Percentiles rank a stretch among this genome's conserved stretches.
phyloP scores from a whole-genome alignment of 2,797 vertebrate genomes.

The Knipowitschia caucasica region DNA sequence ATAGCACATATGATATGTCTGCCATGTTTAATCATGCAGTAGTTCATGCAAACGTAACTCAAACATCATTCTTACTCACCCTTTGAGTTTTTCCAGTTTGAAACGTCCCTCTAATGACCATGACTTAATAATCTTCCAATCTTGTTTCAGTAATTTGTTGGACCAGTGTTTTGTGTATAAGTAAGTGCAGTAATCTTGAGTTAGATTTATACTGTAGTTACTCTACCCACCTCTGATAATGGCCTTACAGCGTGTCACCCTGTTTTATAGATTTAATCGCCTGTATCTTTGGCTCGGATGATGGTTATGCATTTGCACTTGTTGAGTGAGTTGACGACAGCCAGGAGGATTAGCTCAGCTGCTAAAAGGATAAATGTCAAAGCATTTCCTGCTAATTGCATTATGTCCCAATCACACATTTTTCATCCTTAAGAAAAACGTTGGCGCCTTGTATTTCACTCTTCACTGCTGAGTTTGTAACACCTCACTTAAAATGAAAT shows the following conservation, averaged over 20 bases:
- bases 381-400: slow-evolving; percentile 33
- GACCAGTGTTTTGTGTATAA: background rate
- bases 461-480: slow-evolving; percentile 1
- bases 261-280: slow-evolving; percentile 38
- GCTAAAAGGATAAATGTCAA: slow-evolving; percentile 22
- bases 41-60: no score
- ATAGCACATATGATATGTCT: no score
- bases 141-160: background rate
- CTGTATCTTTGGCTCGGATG: slow-evolving; percentile 26
- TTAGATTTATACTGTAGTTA: background rate
- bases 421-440: slow-evolving; percentile 20
- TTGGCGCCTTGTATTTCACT: background rate
- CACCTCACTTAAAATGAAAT: slow-evolving; percentile 23
- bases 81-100: no score
- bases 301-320: slow-evolving; percentile 15
- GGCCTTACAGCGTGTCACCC: slow-evolving; percentile 14
- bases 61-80: no score
- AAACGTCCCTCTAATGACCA: no score
- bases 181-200: background rate
- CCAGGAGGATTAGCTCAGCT: slow-evolving; percentile 18
- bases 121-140: no score
- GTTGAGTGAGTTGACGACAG: slow-evolving; percentile 14
- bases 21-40: no score
- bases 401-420: slow-evolving; percentile 21
- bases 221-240: background rate